These are phyloP conservation scores for Alaudala cheleensis DNA, from an alignment of 2,113 vertebrate genomes.

Conservation along the genomic window DNA sequence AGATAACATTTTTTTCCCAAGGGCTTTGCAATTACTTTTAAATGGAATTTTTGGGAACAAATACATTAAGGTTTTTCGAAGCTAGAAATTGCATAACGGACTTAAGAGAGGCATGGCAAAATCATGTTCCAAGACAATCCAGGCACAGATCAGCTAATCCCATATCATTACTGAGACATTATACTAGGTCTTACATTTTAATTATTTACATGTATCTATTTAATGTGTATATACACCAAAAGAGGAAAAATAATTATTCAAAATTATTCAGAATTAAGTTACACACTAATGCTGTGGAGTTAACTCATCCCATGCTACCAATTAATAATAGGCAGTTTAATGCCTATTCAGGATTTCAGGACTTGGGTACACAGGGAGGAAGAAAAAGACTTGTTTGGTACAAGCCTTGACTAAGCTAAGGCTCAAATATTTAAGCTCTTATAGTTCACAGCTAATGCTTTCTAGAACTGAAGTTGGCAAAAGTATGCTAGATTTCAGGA, in stretches of 20 bases:
- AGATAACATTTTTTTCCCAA: background rate
- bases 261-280: background rate
- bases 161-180: background rate
- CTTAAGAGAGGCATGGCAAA: background rate
- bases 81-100: background rate
- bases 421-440: background rate
- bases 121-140: background rate
- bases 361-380: background rate
- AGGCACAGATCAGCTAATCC: background rate
- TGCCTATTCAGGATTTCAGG: background rate
- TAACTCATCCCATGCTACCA: background rate
- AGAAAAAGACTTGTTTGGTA: background rate
- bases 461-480: background rate
- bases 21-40: background rate
- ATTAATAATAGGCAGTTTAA: background rate
- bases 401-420: background rate
- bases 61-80: background rate
- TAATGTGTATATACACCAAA: background rate
- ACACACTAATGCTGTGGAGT: background rate
- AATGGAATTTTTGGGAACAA: background rate
- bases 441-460: background rate
- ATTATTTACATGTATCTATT: background rate
- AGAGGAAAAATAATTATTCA: background rate
- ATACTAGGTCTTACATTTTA: background rate
- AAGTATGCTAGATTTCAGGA: background rate